Percentiles rank a stretch among this genome's conserved stretches.
Evolutionary conservation across 1,140 invertebrate genomes (phyloP).

Genomic region (Cherax quadricarinatus): DNA sequence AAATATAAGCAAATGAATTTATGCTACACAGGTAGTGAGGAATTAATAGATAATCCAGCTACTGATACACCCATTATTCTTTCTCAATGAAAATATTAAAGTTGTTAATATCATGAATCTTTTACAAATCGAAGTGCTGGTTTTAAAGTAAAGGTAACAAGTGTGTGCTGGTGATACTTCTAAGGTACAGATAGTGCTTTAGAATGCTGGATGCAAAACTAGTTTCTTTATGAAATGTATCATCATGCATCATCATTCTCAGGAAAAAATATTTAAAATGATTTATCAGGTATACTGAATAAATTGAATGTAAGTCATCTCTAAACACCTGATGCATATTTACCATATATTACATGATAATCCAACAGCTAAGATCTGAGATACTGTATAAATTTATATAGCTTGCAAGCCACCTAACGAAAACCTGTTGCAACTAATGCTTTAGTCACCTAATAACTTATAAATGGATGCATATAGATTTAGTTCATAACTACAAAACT

Average conservation of each 20-base stretch:
- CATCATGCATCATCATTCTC: not conserved
- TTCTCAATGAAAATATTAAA: not conserved
- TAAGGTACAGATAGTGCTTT: slow-evolving; percentile 27
- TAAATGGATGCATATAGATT: not conserved
- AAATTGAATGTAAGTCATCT: not conserved
- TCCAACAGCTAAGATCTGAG: not conserved
- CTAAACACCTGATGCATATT: not conserved
- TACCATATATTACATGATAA: not conserved
- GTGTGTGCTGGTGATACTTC: slow-evolving; percentile 1
- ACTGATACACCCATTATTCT: not conserved
- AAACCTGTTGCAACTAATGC: not conserved
- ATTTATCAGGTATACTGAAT: not conserved
- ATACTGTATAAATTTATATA: not conserved
- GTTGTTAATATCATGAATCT: not conserved
- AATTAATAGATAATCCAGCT: not conserved
- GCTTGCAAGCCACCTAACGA: not conserved
- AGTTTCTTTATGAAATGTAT: not conserved
- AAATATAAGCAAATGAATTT: not conserved
- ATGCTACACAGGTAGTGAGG: not conserved
- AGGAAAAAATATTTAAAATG: not conserved
- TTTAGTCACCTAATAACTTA: not conserved
- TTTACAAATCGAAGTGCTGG: not conserved
- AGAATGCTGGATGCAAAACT: slow-evolving; percentile 40
- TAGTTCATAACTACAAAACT: not conserved
- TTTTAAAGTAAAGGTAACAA: not conserved